These are phyloP conservation scores for Sphaeramia orbicularis DNA, from an alignment of 2,797 vertebrate genomes.

Conservation along the genomic window DNA sequence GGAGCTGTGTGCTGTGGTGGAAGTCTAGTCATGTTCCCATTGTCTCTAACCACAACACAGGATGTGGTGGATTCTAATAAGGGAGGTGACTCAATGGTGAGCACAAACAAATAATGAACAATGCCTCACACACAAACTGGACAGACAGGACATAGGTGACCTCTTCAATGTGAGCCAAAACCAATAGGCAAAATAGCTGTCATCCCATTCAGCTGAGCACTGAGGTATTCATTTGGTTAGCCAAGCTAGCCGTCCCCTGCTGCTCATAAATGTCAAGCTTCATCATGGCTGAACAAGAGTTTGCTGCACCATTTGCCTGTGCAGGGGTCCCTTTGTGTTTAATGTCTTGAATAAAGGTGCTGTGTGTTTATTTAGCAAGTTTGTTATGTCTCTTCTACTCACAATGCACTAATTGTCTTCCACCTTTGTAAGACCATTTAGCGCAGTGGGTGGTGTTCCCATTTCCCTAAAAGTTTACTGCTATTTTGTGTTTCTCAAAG, in stretches of 20 bases:
- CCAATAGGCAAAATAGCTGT: constrained; percentile 76
- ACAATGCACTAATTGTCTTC: constrained; percentile 15
- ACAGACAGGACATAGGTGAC: constrained; percentile 64
- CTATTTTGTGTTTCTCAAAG: constrained; percentile 1
- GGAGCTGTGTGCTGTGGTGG: constrained; percentile 51
- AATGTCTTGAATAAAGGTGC: constrained; percentile 40
- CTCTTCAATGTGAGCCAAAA: constrained; percentile 64
- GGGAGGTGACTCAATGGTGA: constrained; percentile 47
- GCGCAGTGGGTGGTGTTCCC: constrained; percentile 28
- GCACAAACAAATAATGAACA: constrained; percentile 59
- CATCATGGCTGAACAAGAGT: constrained; percentile 44
- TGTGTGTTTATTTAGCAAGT: constrained; percentile 42
- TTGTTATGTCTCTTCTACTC: constrained; percentile 28
- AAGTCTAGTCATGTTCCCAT: constrained; percentile 62
- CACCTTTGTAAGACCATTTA: constrained; percentile 43
- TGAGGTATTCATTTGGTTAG: constrained; percentile 79
- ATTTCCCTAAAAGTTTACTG: constrained; percentile 28
- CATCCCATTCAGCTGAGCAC: constrained; percentile 45
- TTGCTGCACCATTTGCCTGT: constrained; percentile 41
- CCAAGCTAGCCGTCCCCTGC: constrained; percentile 50
- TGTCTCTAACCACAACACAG: constrained; percentile 75
- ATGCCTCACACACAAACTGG: constrained; percentile 22
- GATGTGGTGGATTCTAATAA: constrained; percentile 79
- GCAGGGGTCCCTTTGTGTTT: constrained; percentile 32
- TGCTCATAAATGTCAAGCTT: constrained; percentile 60